Evolutionary conservation across 2,888 invertebrate species (phyloP).

Genomic region (Temnothorax ravouxi): DNA sequence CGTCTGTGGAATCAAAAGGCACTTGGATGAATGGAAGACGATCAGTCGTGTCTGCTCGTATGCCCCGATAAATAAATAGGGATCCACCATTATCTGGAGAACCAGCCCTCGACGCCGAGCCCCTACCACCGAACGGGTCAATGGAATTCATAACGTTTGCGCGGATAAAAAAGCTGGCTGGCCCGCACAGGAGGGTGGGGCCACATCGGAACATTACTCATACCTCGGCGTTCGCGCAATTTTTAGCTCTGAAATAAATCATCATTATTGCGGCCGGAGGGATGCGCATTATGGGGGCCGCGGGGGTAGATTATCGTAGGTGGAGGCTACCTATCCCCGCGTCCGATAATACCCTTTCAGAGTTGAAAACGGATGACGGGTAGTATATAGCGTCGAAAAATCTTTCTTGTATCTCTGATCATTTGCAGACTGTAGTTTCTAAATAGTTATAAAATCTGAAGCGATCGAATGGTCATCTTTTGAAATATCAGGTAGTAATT

Average conservation of each 20-base stretch:
- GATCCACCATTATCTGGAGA: constrained; percentile 82
- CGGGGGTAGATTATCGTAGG: constrained; percentile 83
- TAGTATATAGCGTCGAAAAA: constrained; percentile 55
- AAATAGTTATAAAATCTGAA: constrained; percentile 9
- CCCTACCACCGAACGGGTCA: constrained; percentile 81
- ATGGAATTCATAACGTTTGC: constrained; percentile 84
- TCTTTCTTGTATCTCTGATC: constrained; percentile 44
- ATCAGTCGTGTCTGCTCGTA: constrained; percentile 79
- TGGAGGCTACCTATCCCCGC: constrained; percentile 72
- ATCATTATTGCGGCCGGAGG: constrained; percentile 88
- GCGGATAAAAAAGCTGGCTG: constrained; percentile 82
- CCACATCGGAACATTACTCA: constrained; percentile 88
- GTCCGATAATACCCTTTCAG: constrained; percentile 50
- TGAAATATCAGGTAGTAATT: neutral
- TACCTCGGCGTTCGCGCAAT: constrained; percentile 88
- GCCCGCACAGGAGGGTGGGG: constrained; percentile 75
- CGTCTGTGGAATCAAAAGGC: constrained; percentile 75
- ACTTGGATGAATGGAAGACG: constrained; percentile 78
- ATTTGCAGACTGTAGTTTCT: constrained; percentile 8
- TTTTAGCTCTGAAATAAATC: constrained; percentile 88
- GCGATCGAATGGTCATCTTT: neutral
- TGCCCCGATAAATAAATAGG: constrained; percentile 82
- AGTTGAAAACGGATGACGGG: constrained; percentile 57
- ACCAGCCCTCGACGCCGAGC: constrained; percentile 79
- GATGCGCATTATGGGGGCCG: constrained; percentile 83